Base-by-base conservation (phyloP, 2,888 invertebrate genomes). In the Dolichomitus sp. region DNA sequence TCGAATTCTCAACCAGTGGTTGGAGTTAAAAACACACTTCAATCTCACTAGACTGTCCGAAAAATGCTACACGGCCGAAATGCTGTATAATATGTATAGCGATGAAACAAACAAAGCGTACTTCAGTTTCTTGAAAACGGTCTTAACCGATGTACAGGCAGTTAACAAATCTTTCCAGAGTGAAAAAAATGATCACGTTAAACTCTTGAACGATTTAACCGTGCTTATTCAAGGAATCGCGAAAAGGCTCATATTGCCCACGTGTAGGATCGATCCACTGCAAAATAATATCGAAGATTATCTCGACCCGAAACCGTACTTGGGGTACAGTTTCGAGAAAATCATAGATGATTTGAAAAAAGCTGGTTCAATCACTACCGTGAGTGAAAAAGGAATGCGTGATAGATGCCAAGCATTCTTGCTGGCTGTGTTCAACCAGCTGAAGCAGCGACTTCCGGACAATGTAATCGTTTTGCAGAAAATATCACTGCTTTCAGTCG, bases 61-160 rank as follows among this genome's bases (percentile, higher is more conserved):
- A 69, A 90, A 87, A 72, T 90, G 91, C 83, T 90, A 89, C 74
- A 87, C 87, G 9, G 90, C 91, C 6, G 86, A 91, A 79, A 76
- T 87, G n/a, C 72, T 91, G 33, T 85, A 87, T 63, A 48, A 80
- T 17, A 89, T 92, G 54, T 54, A 27, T 9, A 23, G 54, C 14
- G 27, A 27, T 2, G 54, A 54, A 27, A 54, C 23, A 9, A 54
- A 54, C 14, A 27, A 23, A 11, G 27, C 11, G 27, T 54, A 27
- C 12, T 54, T 54, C 23, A 9, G 4, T 1, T 54, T 54, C 7
- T 27, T 27, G 27, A 27, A 54, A 23, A 19, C 27, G 11, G 23
- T 63, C n/a, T 40, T 40, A 11, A 40, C 19, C 9, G 61, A 19
- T n/a, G 37, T 63, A 63, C 61, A 63, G 40, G 7, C 37, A 0